Percentiles rank a stretch among this genome's conserved stretches.
Conservation (phyloP, 2,113 vertebrate genomes). For the Ptilonorhynchus violaceus region DNA sequence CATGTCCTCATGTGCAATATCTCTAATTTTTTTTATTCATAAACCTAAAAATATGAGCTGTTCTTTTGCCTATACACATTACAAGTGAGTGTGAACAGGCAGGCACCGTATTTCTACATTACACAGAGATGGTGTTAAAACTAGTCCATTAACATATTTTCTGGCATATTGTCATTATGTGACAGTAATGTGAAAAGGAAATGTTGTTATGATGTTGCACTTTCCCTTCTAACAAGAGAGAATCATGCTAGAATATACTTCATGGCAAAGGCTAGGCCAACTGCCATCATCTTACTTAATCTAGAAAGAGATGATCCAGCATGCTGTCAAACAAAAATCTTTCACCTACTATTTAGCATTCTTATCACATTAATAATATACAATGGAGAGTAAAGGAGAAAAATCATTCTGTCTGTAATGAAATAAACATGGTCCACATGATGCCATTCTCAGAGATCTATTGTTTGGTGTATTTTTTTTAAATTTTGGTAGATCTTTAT, state of each 20-base stretch:
- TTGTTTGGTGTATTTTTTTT: not conserved
- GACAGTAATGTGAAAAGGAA: not conserved
- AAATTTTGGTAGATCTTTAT: not conserved
- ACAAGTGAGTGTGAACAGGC: slow-evolving; percentile 19
- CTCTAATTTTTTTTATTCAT: slow-evolving; percentile 50
- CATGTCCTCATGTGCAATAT: slow-evolving; percentile 62
- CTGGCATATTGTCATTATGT: not conserved
- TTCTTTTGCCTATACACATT: slow-evolving; percentile 38
- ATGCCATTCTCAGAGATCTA: not conserved
- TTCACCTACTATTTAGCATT: not conserved
- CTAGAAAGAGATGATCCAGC: not conserved
- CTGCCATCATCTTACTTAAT: not conserved
- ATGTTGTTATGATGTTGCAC: not conserved
- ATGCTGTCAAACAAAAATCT: not conserved
- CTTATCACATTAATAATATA: not conserved
- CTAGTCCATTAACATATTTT: not conserved
- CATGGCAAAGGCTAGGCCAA: not conserved
- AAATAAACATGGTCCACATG: not conserved
- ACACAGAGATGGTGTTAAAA: slow-evolving; percentile 29
- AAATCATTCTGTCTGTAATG: not conserved
- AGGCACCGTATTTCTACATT: not conserved
- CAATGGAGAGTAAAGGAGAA: not conserved
- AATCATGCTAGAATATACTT: not conserved
- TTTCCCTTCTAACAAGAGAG: not conserved
- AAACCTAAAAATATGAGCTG: slow-evolving; percentile 50